Base-by-base conservation (phyloP, 2,797 vertebrate genomes). In the Protosalanx chinensis region DNA sequence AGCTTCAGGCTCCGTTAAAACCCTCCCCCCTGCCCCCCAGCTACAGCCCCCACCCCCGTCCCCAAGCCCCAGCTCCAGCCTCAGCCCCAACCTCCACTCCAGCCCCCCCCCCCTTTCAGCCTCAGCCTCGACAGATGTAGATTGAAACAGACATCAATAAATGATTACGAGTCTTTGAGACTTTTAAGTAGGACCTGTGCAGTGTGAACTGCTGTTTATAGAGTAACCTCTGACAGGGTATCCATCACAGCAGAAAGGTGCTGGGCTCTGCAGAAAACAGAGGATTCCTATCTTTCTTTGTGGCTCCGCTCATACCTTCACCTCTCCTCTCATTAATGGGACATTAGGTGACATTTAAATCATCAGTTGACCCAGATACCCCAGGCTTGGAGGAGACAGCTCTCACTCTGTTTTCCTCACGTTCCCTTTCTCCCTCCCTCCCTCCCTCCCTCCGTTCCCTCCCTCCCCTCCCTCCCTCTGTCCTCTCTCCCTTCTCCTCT, bases 71-170 rank as follows among this genome's bases (percentile, higher is more conserved):
- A 8, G 41, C 41, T 12, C 10, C 35, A 37, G 35, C 35, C 35
- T 8, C 35, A 6, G 8, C 35, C 23, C 2, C 8, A 41, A 10
- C 37, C 37, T 10, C 37, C 41, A 46, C 41, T 12, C 13, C 41
- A 46, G 13, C 72, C 68, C 23, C 23, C 23, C 23, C 23, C 23
- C 23, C 23, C 23, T 1, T 27, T 80, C 79, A 72, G 73, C 58
- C 87, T 86, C 88, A 88, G 85, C 90, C 90, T 76, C 85, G 91
- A 84, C 84, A 94, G 92, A 94, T 90, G 93, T 93, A 94, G 93
- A 94, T 93, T 93, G 92, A 93, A 92, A 90, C 88, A 95, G 93
- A 93, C 94, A 95, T 97, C 95, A 95, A 98, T 98, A 98, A 97
- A 96, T 97, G 96, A 97, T 97, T 96, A 95, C 86, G 88, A 79